These are phyloP conservation scores for Kryptolebias marmoratus DNA, from an alignment of 2,113 vertebrate genomes.

Conservation along the genomic window DNA sequence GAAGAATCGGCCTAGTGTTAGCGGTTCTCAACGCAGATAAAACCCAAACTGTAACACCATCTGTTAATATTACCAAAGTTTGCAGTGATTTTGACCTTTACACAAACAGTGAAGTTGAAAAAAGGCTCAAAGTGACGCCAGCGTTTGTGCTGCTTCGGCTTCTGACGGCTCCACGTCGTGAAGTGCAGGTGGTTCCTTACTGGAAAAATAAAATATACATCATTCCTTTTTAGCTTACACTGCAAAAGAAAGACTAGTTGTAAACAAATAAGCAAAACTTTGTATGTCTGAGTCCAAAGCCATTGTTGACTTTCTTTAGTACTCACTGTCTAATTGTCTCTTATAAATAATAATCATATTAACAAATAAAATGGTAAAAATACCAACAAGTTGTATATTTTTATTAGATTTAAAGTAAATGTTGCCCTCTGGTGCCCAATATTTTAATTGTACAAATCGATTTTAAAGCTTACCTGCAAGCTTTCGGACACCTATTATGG, in stretches of 20 bases:
- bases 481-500: too few relatives aligned
- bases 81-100: constrained; percentile 22
- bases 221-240: not conserved
- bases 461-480: too few relatives aligned
- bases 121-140: constrained; percentile 16
- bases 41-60: not conserved
- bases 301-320: not conserved
- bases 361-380: not conserved
- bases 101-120: not conserved
- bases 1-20: constrained; percentile 53
- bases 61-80: not conserved
- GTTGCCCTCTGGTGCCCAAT: constrained; percentile 9
- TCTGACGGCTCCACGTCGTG: constrained; percentile 10
- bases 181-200: constrained; percentile 44
- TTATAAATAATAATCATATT: not conserved
- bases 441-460: not conserved
- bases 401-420: not conserved
- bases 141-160: not conserved
- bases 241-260: not conserved
- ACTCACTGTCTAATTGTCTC: not conserved
- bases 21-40: not conserved
- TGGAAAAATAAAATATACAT: constrained; percentile 38
- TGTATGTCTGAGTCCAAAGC: not conserved
- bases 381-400: not conserved
- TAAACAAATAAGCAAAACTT: not conserved